Base-by-base conservation (phyloP, 1,140 invertebrate species). In the Drosophila bocki region DNA sequence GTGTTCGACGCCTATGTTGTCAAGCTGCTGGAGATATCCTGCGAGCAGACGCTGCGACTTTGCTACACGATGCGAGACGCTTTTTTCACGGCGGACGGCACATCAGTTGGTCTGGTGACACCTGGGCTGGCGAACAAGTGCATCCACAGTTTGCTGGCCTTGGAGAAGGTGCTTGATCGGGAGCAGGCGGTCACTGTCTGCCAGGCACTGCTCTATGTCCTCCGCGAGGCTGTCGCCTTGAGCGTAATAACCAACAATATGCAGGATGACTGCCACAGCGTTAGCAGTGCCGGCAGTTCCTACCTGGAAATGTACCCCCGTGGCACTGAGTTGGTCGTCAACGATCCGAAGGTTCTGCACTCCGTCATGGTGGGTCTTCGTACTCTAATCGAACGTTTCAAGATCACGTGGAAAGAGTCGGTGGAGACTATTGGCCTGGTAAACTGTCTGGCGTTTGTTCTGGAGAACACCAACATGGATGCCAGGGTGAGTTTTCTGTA, bases 321-420 rank as follows among this genome's bases (percentile, higher is more conserved):
- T 1, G 85, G 85, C 11, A 68, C 85, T 1, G 85, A 85, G 53
- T 48, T 76, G 9, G 63, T 91, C 9, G 65, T 90, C 7, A 78
- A 70, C 39, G 85, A 90, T 76, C 93, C 94, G 6, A 83, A 92
- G 50, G 93, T 95, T n/a, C 72, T 96, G 37, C 93, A 94, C 6
- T 93, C 95, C 3, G 92, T 96, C 7, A 91, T 97, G 19, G 94
- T 96, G 65, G 94, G 94, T 2, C 87, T 96, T 12, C 93, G 95
- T 8, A 93, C 93, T 0, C 92, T 96, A 22, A 95, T 96, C 0
- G 94, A 95, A 57, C 94, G 95, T 33, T 96, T 95, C 45, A 95
- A 95, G 68, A 94, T 96, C 4, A 95, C 95, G 8, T 97, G 96
- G 96, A 94, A 95, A 51, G 96, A 97, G 78, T 91, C 87, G 0